Conservation (phyloP, 2,113 vertebrate species). For the Corydoras sp. region DNA sequence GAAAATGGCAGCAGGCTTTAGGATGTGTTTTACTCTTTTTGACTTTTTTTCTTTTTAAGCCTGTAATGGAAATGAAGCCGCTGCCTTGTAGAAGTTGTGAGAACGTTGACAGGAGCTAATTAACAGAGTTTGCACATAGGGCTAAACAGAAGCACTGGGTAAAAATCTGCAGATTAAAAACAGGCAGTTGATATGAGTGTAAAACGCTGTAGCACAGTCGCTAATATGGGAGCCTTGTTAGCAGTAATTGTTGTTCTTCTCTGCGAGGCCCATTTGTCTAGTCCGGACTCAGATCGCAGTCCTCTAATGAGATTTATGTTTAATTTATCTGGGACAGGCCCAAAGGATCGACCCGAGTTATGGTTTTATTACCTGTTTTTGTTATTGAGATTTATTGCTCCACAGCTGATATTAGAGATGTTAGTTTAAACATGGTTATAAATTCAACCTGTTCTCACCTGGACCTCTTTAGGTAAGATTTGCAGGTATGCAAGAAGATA, state of each 20-base stretch:
- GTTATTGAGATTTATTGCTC: background rate
- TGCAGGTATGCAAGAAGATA: slow-evolving; percentile 32
- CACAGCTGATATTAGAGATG: too few species aligned
- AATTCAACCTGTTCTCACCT: background rate
- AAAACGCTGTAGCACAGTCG: slow-evolving; percentile 23
- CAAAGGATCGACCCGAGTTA: background rate
- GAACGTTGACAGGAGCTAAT: slow-evolving; percentile 23
- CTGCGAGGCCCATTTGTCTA: slow-evolving; percentile 10
- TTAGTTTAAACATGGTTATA: background rate
- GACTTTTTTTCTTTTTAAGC: slow-evolving; percentile 18
- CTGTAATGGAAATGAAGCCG: background rate
- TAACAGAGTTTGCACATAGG: slow-evolving; percentile 35
- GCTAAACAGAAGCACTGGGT: slow-evolving; percentile 22
- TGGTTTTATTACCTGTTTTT: background rate
- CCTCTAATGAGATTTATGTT: slow-evolving; percentile 24
- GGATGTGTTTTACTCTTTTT: background rate
- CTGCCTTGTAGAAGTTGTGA: slow-evolving; percentile 9
- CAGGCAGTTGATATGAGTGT: slow-evolving; percentile 8
- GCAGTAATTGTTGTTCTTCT: slow-evolving; percentile 44
- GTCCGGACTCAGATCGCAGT: slow-evolving; percentile 18
- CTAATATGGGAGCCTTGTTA: slow-evolving; percentile 27
- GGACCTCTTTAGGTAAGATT: background rate
- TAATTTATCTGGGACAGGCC: slow-evolving; percentile 22
- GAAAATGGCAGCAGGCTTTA: background rate
- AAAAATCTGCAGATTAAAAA: slow-evolving; percentile 7